phyloP scores from a whole-genome alignment of 1,140 invertebrate genomes.

The Oreohelix idahoensis region DNA sequence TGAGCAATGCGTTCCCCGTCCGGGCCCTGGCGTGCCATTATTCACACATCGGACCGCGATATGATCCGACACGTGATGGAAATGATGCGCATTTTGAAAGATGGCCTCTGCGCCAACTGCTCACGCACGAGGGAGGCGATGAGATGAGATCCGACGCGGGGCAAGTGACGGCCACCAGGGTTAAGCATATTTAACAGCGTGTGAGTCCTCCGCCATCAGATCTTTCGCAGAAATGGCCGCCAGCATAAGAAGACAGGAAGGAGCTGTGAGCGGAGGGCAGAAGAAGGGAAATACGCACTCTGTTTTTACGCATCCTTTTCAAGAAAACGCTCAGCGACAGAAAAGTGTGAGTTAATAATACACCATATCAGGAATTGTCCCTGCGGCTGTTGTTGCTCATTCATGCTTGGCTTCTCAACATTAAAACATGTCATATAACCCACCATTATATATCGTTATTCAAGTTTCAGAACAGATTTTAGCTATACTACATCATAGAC shows the following conservation, averaged over 20 bases:
- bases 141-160: slow-evolving; percentile 18
- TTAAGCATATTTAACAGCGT: slow-evolving; percentile 34
- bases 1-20: slow-evolving; percentile 8
- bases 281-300: neutral
- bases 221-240: slow-evolving; percentile 5
- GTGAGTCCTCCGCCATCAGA: slow-evolving; percentile 25
- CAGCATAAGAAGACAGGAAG: neutral
- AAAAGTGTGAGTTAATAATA: neutral
- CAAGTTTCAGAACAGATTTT: no score
- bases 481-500: no score
- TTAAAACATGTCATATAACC: no score
- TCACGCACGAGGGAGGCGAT: slow-evolving; percentile 20
- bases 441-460: no score
- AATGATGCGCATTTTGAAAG: slow-evolving; percentile 40
- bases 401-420: no score
- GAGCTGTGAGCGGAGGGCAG: neutral
- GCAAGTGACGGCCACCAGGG: slow-evolving; percentile 27
- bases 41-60: slow-evolving; percentile 34
- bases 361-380: no score
- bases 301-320: neutral
- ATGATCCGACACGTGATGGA: slow-evolving; percentile 32
- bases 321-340: neutral
- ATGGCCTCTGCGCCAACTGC: slow-evolving; percentile 15
- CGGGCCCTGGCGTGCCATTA: slow-evolving; percentile 25
- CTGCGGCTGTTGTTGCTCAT: no score